A percentile compares a stretch with the other conserved stretches of the same genome.
Conservation (phyloP, 2,797 vertebrate genomes). For the Rhincodon typus region DNA sequence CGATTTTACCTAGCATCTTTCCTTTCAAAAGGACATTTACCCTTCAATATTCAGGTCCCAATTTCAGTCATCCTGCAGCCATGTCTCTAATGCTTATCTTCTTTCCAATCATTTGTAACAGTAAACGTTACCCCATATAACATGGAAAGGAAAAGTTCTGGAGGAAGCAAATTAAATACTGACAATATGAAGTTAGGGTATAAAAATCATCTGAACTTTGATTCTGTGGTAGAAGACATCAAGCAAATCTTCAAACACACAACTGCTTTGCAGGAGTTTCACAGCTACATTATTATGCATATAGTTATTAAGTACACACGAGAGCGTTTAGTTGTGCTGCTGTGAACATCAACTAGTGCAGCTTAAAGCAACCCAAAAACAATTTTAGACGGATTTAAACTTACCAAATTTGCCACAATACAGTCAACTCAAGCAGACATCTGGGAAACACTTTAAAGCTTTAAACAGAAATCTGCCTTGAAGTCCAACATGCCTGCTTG, state of each 20-base stretch:
- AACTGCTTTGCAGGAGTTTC: too few species aligned
- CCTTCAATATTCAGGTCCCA: too few species aligned
- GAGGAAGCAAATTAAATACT: neutral
- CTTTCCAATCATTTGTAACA: neutral
- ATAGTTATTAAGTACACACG: neutral
- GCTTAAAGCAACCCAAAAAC: neutral
- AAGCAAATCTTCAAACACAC: neutral
- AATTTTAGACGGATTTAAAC: slow-evolving; percentile 15
- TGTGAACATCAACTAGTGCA: neutral
- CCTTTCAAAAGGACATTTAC: too few species aligned
- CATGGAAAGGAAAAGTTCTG: too few species aligned
- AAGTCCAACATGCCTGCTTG: neutral
- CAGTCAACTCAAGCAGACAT: neutral
- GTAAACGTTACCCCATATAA: neutral
- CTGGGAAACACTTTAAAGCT: neutral
- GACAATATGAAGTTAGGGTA: neutral
- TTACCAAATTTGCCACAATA: neutral
- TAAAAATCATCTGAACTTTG: neutral
- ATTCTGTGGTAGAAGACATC: neutral
- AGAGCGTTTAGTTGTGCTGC: neutral
- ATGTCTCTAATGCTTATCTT: neutral
- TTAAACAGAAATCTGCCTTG: neutral
- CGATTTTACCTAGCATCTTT: too few species aligned
- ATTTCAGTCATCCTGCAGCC: too few species aligned
- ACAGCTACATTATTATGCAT: neutral